Conservation (phyloP, 1,140 invertebrate genomes). For the Stenopsyche tienmushanensis region DNA sequence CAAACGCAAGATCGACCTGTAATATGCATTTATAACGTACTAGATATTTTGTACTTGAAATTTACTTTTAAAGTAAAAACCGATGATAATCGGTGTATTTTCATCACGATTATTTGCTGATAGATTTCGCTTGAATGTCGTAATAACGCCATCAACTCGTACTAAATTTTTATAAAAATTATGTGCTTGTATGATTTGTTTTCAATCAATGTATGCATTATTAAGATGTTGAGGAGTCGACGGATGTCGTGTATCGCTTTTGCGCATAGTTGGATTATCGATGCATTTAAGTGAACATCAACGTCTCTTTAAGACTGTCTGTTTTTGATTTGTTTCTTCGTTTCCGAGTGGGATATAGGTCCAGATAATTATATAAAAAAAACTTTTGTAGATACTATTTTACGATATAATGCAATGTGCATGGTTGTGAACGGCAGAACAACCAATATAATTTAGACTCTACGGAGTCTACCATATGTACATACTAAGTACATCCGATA, state of each 20-base stretch:
- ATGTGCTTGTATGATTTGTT: background rate
- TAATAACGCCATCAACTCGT: background rate
- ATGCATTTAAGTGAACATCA: background rate
- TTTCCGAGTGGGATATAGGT: background rate
- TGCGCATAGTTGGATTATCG: conserved; percentile 8
- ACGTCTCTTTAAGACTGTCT: background rate
- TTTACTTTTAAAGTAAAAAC: too few relatives aligned
- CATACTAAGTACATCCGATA: conserved; percentile 34
- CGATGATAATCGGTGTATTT: too few relatives aligned
- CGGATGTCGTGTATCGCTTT: conserved; percentile 1
- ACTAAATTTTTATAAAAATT: background rate
- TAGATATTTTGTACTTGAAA: too few relatives aligned
- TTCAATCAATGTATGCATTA: too few relatives aligned
- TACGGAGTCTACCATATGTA: conserved; percentile 14
- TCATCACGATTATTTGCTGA: background rate
- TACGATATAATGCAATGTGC: conserved; percentile 18
- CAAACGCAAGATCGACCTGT: too few relatives aligned
- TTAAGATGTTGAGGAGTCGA: background rate
- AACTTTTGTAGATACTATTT: conserved; percentile 27
- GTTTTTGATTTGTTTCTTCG: background rate
- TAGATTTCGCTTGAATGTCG: background rate
- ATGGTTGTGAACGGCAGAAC: conserved; percentile 31
- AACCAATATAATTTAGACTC: conserved; percentile 18
- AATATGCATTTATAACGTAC: background rate
- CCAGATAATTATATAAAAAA: conserved; percentile 5